A percentile compares a stretch with the other conserved stretches of the same genome.
Conservation (phyloP, 2,113 vertebrate species). For the human (Homo sapiens) region DNA sequence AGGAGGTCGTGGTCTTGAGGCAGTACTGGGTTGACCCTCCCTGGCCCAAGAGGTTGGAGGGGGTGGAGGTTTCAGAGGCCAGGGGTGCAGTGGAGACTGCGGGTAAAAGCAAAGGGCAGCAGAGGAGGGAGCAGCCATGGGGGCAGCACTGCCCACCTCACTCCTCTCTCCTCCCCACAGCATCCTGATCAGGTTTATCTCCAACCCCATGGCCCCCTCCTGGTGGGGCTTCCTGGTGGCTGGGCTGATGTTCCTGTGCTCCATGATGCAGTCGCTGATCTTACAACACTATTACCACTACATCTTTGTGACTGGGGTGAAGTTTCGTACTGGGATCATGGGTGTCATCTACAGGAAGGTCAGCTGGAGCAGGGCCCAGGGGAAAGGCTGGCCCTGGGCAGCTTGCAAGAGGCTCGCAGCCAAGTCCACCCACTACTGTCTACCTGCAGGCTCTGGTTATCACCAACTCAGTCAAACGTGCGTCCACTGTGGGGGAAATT, state of each 20-base stretch:
- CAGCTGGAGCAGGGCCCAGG: background rate
- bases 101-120: background rate
- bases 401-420: background rate
- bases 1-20: background rate
- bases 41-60: background rate
- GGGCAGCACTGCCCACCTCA: background rate
- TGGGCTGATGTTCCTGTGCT: constrained; percentile 92
- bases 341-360: constrained; percentile 97
- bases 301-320: constrained; percentile 92
- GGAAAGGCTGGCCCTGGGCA: background rate
- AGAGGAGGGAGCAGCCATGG: background rate
- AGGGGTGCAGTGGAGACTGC: background rate
- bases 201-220: constrained; percentile 84
- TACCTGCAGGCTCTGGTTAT: constrained; percentile 91
- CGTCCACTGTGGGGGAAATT: constrained; percentile 94
- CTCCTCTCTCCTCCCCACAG: constrained; percentile 76
- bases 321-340: constrained; percentile 90
- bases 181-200: constrained; percentile 91
- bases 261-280: constrained; percentile 91
- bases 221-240: constrained; percentile 97
- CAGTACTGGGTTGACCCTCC: background rate
- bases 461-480: constrained; percentile 93
- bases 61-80: background rate
- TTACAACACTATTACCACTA: constrained; percentile 94
- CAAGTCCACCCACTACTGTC: background rate